Percentiles rank a stretch among this genome's conserved stretches.
Conservation (phyloP, 1,140 invertebrate species). For the Halictus rubicundus region DNA sequence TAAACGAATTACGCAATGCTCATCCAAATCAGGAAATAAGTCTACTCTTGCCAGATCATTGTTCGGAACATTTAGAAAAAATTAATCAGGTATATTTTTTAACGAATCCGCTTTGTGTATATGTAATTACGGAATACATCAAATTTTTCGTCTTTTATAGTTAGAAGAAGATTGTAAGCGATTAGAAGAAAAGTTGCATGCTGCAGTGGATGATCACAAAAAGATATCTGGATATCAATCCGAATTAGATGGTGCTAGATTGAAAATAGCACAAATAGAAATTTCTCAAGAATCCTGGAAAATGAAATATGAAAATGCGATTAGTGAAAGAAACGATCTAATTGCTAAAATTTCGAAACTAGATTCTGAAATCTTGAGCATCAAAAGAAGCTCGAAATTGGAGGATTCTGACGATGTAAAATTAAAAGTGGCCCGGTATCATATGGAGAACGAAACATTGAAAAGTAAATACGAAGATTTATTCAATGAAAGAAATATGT, state of each 20-base stretch:
- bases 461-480: constrained; percentile 67
- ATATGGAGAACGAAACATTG: constrained; percentile 65
- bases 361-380: constrained; percentile 57
- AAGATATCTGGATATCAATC: constrained; percentile 70
- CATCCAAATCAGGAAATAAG: constrained; percentile 74
- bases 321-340: constrained; percentile 64
- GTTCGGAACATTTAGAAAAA: constrained; percentile 75
- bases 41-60: constrained; percentile 72
- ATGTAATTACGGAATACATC: constrained; percentile 18
- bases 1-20: constrained; percentile 73
- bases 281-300: constrained; percentile 72
- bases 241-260: constrained; percentile 68
- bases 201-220: constrained; percentile 69
- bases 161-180: constrained; percentile 73
- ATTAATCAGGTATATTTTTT: constrained; percentile 68
- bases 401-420: constrained; percentile 61
- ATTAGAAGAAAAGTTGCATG: constrained; percentile 72
- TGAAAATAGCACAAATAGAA: constrained; percentile 75
- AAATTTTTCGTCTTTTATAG: constrained; percentile 50
- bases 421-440: constrained; percentile 50
- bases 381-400: constrained; percentile 55
- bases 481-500: constrained; percentile 61
- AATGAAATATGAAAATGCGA: constrained; percentile 70
- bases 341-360: constrained; percentile 58
- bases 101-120: constrained; percentile 19